These are phyloP conservation scores for Hololepta plana DNA, from an alignment of 2,888 invertebrate species.

Conservation along the genomic window DNA sequence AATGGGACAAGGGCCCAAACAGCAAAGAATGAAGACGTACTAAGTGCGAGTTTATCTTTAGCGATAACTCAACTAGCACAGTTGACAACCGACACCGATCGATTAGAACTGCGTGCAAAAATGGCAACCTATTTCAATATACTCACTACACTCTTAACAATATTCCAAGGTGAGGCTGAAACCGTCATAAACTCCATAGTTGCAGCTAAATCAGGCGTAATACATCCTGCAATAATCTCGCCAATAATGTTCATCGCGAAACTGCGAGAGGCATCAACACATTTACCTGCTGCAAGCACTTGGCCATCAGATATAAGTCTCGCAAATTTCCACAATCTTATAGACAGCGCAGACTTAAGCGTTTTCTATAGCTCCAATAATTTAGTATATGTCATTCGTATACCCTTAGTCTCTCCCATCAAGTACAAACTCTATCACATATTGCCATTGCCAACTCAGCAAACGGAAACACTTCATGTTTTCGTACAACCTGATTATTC, in stretches of 20 bases:
- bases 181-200: constrained; percentile 1
- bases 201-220: background rate
- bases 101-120: background rate
- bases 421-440: constrained; percentile 1
- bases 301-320: too few species aligned
- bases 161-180: constrained; percentile 1
- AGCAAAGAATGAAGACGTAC: too few species aligned
- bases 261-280: too few species aligned
- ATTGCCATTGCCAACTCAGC: background rate
- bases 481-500: background rate
- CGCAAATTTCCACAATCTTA: too few species aligned
- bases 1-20: too few species aligned
- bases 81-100: too few species aligned
- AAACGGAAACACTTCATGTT: background rate
- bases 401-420: background rate
- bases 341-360: constrained; percentile 1
- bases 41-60: too few species aligned
- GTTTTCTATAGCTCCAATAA: background rate
- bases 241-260: background rate
- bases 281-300: too few species aligned
- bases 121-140: background rate
- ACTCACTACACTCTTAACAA: background rate
- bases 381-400: background rate
- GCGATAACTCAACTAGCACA: too few species aligned
- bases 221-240: background rate